These are phyloP conservation scores for Brachionus manjavacas DNA, from an alignment of 1,140 invertebrate genomes.

Conservation along the genomic window DNA sequence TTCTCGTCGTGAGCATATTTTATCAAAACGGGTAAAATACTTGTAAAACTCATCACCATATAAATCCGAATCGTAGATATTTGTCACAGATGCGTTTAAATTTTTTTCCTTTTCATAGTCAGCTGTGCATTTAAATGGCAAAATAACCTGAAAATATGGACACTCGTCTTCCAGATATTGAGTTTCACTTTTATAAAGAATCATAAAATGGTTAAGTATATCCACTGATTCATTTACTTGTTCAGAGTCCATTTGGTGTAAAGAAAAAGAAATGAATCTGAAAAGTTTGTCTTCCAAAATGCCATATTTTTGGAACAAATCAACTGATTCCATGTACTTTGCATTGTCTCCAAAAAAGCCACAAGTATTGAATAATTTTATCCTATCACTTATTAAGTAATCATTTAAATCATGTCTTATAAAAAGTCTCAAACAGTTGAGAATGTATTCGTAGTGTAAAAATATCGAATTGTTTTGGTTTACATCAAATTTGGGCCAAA, in stretches of 20 bases:
- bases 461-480: constrained; percentile 49
- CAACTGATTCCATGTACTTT: not conserved
- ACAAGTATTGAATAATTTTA: not conserved
- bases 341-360: not conserved
- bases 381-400: constrained; percentile 45
- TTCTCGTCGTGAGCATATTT: not conserved
- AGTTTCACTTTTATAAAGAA: not conserved
- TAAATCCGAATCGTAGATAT: not conserved
- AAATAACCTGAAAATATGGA: not conserved
- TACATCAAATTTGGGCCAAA: constrained; percentile 49
- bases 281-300: not conserved
- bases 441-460: constrained; percentile 49
- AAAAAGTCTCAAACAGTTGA: constrained; percentile 48
- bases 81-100: not conserved
- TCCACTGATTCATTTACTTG: not conserved
- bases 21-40: constrained; percentile 30
- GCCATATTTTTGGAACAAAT: not conserved
- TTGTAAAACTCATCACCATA: constrained; percentile 4
- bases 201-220: not conserved
- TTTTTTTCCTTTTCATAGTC: constrained; percentile 4
- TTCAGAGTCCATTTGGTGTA: not conserved
- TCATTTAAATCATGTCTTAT: constrained; percentile 50
- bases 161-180: constrained; percentile 35
- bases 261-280: not conserved
- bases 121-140: not conserved